A percentile compares a stretch with the other conserved stretches of the same genome.
Evolutionary conservation across 2,888 invertebrate genomes (phyloP).

Genomic region (Anarsia innoxiella): DNA sequence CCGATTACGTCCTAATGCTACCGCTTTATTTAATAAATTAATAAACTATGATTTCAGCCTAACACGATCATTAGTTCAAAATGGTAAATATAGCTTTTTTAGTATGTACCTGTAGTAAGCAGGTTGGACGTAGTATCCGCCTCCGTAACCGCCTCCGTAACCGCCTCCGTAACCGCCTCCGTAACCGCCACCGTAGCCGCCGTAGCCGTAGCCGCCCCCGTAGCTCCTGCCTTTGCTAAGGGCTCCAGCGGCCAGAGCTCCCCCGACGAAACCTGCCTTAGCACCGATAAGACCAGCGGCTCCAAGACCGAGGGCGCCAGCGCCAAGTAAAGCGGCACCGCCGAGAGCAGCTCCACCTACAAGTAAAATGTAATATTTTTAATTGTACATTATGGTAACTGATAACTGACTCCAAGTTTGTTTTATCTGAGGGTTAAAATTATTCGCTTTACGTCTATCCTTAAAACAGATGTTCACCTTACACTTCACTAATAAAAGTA

Average conservation of each 20-base stretch:
- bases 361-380: not conserved
- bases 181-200: conserved; percentile 19
- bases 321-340: conserved; percentile 34
- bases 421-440: too few species aligned
- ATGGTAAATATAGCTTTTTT: too few species aligned
- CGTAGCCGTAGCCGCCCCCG: conserved; percentile 19
- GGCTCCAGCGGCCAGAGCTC: conserved; percentile 44
- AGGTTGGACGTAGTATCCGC: conserved; percentile 22
- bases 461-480: too few species aligned
- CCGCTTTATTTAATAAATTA: not conserved
- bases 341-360: conserved; percentile 22
- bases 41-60: too few species aligned
- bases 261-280: conserved; percentile 53
- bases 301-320: conserved; percentile 43
- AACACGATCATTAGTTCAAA: too few species aligned
- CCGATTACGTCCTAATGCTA: too few species aligned
- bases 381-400: not conserved
- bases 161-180: conserved; percentile 18
- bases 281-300: conserved; percentile 46
- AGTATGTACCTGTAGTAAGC: conserved; percentile 1
- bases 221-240: conserved; percentile 33
- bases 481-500: too few species aligned
- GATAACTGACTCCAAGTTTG: too few species aligned
- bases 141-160: conserved; percentile 27
- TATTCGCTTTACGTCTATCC: too few species aligned